phyloP scores from a whole-genome alignment of 2,113 vertebrate species.

The Egretta garzetta region DNA sequence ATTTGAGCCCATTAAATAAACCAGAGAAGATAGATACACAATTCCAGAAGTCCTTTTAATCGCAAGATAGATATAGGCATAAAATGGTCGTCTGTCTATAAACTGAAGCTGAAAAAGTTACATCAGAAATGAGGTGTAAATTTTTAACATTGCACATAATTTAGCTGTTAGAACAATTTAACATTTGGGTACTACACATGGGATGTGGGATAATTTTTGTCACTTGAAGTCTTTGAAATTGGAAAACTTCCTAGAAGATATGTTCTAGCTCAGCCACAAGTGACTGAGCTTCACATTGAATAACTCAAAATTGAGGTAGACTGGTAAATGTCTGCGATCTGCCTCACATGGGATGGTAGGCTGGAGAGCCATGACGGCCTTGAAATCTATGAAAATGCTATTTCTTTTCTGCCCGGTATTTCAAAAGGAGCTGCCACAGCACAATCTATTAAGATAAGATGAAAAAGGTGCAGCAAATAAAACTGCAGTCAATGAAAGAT shows the following conservation, averaged over 20 bases:
- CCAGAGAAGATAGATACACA: background rate
- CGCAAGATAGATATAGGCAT: background rate
- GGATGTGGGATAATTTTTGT: constrained; percentile 59
- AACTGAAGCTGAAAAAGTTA: constrained; percentile 30
- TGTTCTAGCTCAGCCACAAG: constrained; percentile 28
- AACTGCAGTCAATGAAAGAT: background rate
- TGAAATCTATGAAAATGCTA: background rate
- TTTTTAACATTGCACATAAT: constrained; percentile 46
- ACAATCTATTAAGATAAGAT: background rate
- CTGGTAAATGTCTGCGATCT: background rate
- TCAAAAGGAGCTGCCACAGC: background rate
- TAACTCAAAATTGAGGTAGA: background rate
- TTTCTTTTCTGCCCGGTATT: background rate
- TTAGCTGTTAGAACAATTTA: constrained; percentile 55
- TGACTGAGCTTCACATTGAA: constrained; percentile 38
- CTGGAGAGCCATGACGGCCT: background rate
- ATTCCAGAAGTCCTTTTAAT: background rate
- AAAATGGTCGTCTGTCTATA: background rate
- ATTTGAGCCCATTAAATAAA: background rate
- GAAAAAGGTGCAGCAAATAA: background rate
- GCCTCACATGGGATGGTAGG: background rate
- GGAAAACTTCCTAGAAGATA: constrained; percentile 56
- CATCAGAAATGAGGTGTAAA: constrained; percentile 37
- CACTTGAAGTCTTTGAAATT: constrained; percentile 48
- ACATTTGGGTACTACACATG: constrained; percentile 39